These are phyloP conservation scores for Akabosia matsudoensis DNA, from an alignment of 1,140 invertebrate species.

Conservation along the genomic window DNA sequence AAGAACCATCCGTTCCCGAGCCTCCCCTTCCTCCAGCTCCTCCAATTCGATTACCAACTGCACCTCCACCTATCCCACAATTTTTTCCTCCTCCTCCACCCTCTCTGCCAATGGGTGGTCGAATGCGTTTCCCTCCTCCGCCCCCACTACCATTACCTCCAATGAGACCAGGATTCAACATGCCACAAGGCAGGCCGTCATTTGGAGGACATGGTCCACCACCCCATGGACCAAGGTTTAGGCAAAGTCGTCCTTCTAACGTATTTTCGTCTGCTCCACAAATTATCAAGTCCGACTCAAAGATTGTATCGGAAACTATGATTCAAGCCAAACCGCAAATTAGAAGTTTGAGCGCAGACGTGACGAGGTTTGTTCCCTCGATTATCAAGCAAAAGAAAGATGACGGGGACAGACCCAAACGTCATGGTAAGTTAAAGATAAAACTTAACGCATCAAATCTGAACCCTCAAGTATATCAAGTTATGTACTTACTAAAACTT, in stretches of 20 bases:
- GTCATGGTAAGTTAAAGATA: constrained; percentile 28
- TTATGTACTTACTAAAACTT: neutral
- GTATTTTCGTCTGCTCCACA: constrained; percentile 38
- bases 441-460: too few species aligned
- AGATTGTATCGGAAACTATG: constrained; percentile 42
- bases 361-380: constrained; percentile 90
- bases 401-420: constrained; percentile 35
- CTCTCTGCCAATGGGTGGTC: constrained; percentile 54
- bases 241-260: constrained; percentile 25
- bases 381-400: constrained; percentile 84
- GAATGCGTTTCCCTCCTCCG: constrained; percentile 48
- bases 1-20: neutral
- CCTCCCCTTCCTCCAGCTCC: constrained; percentile 32
- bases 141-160: constrained; percentile 51
- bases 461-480: too few species aligned
- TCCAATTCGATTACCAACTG: constrained; percentile 51
- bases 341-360: constrained; percentile 87
- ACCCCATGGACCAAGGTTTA: constrained; percentile 23
- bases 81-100: constrained; percentile 59
- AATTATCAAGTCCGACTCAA: constrained; percentile 32
- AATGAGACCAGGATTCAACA: constrained; percentile 30
- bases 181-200: constrained; percentile 48
- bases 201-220: constrained; percentile 50
- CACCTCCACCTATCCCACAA: constrained; percentile 57
- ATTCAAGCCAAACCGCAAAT: constrained; percentile 46